These are phyloP conservation scores for Globodera rostochiensis DNA, from an alignment of 1,140 invertebrate species.

Conservation along the genomic window DNA sequence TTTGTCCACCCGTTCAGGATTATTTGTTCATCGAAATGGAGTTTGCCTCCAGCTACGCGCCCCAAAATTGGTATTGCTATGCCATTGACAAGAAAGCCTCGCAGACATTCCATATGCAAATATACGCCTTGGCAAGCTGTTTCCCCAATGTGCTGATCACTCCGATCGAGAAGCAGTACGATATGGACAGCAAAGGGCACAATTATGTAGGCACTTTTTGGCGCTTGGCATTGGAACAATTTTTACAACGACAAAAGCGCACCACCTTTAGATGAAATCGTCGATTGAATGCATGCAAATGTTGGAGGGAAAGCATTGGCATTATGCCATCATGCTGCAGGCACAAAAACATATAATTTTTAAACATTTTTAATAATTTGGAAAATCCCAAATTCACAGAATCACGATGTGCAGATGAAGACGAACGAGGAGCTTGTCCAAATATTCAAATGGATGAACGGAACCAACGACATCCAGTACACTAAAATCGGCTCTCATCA, in stretches of 20 bases:
- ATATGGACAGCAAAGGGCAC: too few species aligned
- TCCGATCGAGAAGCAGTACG: too few species aligned
- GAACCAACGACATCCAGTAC: constrained; percentile 30
- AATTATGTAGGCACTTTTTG: background rate
- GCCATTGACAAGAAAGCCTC: too few species aligned
- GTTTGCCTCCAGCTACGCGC: constrained; percentile 40
- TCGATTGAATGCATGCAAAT: constrained; percentile 41
- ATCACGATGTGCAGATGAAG: constrained; percentile 33
- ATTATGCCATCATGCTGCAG: constrained; percentile 16
- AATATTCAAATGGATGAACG: constrained; percentile 40
- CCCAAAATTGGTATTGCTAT: constrained; percentile 41
- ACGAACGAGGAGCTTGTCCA: constrained; percentile 34
- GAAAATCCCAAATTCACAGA: constrained; percentile 1
- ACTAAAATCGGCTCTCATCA: background rate
- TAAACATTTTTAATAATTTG: too few species aligned
- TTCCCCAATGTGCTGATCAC: background rate
- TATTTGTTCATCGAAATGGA: constrained; percentile 11
- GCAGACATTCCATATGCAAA: background rate
- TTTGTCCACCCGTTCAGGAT: background rate
- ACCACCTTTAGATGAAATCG: background rate
- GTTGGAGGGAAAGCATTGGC: background rate
- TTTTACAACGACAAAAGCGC: background rate
- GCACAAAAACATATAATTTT: background rate
- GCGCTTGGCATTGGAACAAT: background rate
- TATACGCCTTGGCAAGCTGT: too few species aligned